Evolutionary conservation across 1,140 invertebrate species (phyloP).

Genomic region (Megalonaias nervosa): DNA sequence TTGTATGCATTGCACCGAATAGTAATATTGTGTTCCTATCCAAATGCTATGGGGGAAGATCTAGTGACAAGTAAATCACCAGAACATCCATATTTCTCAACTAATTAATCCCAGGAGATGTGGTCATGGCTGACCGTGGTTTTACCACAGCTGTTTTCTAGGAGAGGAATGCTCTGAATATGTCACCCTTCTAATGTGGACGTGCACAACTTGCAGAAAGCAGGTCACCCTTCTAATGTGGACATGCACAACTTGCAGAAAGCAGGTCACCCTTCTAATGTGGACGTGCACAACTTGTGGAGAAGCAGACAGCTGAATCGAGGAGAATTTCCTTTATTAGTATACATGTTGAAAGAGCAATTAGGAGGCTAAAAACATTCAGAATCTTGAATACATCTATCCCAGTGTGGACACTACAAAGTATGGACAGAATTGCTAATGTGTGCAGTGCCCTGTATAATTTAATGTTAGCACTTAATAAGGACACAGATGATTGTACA

Average conservation of each 20-base stretch:
- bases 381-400: not conserved
- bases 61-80: slow-evolving; percentile 54
- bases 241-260: not conserved
- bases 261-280: slow-evolving; percentile 1
- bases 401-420: not conserved
- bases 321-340: slow-evolving; percentile 3
- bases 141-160: slow-evolving; percentile 37
- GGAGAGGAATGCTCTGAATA: no score
- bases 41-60: slow-evolving; percentile 50
- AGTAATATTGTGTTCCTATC: slow-evolving; percentile 57
- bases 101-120: slow-evolving; percentile 43
- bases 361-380: slow-evolving; percentile 1
- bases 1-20: slow-evolving; percentile 58
- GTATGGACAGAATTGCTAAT: not conserved
- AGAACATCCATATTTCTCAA: slow-evolving; percentile 51
- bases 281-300: not conserved
- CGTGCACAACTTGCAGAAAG: not conserved
- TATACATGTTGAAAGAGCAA: slow-evolving; percentile 14
- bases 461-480: not conserved
- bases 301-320: not conserved
- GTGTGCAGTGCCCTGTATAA: not conserved
- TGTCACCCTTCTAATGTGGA: no score
- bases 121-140: slow-evolving; percentile 45
- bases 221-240: no score
- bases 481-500: not conserved